Base-by-base conservation (phyloP, 1,140 invertebrate genomes). In the Hypsibius dujardini region DNA sequence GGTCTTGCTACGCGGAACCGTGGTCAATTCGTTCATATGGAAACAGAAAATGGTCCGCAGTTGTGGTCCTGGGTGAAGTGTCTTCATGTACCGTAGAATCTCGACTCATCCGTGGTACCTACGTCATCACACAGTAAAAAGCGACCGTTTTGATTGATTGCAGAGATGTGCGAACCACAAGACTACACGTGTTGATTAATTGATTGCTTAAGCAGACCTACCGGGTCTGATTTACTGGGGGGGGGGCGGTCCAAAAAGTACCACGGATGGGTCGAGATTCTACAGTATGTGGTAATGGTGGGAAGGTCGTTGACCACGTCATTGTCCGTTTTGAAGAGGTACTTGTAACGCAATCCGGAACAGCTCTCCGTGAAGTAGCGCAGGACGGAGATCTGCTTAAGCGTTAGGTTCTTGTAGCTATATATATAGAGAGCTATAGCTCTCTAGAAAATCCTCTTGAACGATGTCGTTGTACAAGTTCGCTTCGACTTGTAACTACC, bases 361-460 rank as follows among this genome's bases (percentile, higher is more conserved):
- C 80, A 81, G 72, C 75, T 74, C 0, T 70, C 72, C 2, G 75
- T 72, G 0, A 78, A 74, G 79, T 80, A 81, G 70, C 76, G 75
- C 0, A 80, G 72, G 0, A 72, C 76, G 1, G 74, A 72, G 2
- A 80, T 72, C 47, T 77, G 78, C 75, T 81, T 81, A 60, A 77
- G 77, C 2, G 78, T 79, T n/a, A 81, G 73, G 75, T 81, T 81
- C 47, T 75, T 75, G 72, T 81, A 81, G 46, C 28, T 28, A 28
- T 28, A 28, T 28, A 28, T 28, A 28, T 28, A 28, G 28, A 28
- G 28, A 28, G 28, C 28, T 28, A 28, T 28, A 28, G 28, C 71
- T 75, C 74, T 81, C 80, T 1, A 77, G 12, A 62, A 78, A 80
- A 67, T 78, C 76, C 69, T 76, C 76, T 70, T 79, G 77, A 1